phyloP scores from a whole-genome alignment of 2,797 vertebrate genomes.

The Molothrus ater region DNA sequence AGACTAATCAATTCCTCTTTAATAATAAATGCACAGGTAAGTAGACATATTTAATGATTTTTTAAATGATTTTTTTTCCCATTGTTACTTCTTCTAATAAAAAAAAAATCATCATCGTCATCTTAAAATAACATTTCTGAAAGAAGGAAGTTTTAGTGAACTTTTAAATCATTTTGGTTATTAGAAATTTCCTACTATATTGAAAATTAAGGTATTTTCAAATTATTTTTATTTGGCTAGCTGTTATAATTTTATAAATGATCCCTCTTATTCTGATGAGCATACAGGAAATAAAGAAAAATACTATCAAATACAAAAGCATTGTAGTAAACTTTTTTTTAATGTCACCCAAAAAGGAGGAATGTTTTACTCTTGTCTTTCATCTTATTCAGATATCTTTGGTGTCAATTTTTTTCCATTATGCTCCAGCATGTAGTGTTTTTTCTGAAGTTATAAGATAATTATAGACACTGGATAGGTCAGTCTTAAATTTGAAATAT shows the following conservation, averaged over 20 bases:
- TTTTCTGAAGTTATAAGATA: neutral
- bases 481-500: neutral
- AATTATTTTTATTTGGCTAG: neutral
- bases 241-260: neutral
- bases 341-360: neutral
- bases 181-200: neutral
- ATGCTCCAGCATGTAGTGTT: neutral
- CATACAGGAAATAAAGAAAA: neutral
- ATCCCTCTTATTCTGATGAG: neutral
- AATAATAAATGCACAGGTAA: neutral
- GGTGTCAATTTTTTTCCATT: neutral
- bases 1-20: neutral
- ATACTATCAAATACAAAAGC: neutral
- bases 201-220: neutral
- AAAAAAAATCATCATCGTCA: neutral
- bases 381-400: neutral
- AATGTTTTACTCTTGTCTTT: neutral
- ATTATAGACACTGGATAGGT: neutral
- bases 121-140: neutral
- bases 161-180: accelerated
- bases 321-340: neutral
- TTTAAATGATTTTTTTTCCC: neutral
- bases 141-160: neutral
- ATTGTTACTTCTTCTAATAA: neutral
- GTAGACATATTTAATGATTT: neutral